These are phyloP conservation scores for Vimba vimba DNA, from an alignment of 2,113 vertebrate genomes.

Conservation along the genomic window DNA sequence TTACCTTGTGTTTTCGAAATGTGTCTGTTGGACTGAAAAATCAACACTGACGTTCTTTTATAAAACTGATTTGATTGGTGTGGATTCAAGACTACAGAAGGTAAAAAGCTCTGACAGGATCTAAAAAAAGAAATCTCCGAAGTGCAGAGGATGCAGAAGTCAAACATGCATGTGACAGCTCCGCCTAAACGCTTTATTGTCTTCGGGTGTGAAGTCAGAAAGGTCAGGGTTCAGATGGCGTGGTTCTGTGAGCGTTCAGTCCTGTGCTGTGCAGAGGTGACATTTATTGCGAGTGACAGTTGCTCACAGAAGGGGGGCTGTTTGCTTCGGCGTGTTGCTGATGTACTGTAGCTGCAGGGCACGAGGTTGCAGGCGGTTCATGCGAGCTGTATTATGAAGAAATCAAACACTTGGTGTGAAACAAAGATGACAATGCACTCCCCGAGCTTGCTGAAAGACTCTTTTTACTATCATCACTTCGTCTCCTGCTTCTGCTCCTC, in stretches of 20 bases:
- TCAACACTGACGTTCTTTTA: neutral
- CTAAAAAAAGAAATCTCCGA: conserved; percentile 3
- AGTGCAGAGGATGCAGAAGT: neutral
- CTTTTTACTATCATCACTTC: too few relatives aligned
- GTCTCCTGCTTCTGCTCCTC: too few relatives aligned
- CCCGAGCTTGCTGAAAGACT: neutral
- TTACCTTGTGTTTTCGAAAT: neutral
- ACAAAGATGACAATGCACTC: conserved; percentile 10
- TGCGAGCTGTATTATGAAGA: conserved; percentile 34
- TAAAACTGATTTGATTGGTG: neutral
- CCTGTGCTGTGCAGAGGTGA: conserved; percentile 21
- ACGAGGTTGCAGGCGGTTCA: conserved; percentile 19
- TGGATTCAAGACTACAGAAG: neutral
- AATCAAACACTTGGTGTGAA: conserved; percentile 19
- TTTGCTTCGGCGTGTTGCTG: neutral
- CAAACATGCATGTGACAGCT: conserved; percentile 23
- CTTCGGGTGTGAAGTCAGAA: conserved; percentile 16
- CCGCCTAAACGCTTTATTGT: neutral
- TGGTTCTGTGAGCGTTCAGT: conserved; percentile 33
- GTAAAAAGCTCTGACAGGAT: conserved; percentile 2
- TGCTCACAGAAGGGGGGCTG: conserved; percentile 16
- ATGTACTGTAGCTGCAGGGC: conserved; percentile 30
- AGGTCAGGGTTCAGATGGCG: conserved; percentile 5
- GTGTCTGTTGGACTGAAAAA: conserved; percentile 5
- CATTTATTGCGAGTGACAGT: conserved; percentile 55